Base-by-base conservation (phyloP, 37 sponge, comb jelly and placozoan genomes). In the Lycopodina hypogea region DNA sequence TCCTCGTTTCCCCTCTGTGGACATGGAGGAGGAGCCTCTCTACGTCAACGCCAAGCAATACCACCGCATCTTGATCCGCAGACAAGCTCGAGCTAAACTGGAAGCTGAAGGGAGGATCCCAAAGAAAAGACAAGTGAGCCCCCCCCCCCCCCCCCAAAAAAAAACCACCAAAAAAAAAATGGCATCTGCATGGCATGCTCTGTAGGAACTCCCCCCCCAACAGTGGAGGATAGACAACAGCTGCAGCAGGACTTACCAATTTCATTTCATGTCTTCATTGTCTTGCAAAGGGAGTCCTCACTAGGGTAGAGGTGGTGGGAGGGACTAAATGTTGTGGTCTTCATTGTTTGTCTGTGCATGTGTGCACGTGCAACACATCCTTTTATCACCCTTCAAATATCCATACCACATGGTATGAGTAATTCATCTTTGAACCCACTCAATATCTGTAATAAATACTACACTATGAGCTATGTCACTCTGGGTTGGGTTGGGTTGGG, bases 21-120 rank as follows among this genome's bases (percentile, higher is more conserved):
- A 87, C 48, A 56, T 80, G 52, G 97, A 93, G 40, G 97, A 97
- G 68, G 98, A 97, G 57, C 98, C 98, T 12, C 79, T 94, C 50
- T 97, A 97, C 68, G 98, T 97, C 41, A 97, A 97, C 40, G 98
- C 98, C 35, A 97, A 97, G 76, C 98, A 97, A 82, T 97, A 97
- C 78, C 88, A 94, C 59, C 69, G 98, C 24, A 97, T 97, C 66
- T 68, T 97, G 35, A 97, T 94, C 79, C 72, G 98, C 17, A 83
- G 98, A 32, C 93, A 97, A 55, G 93, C 95, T 28, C 32, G 98
- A 24, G 93, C 98, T 24, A 94, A 88, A 50, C 82, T 97, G 22
- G 95, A 97, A 60, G 88, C 85, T 0, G 98, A 97, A n/a, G 98
- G 98, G 21, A 86, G 77, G 52, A 90, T 97, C 33, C 95, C 98